Conservation (phyloP, 2,113 vertebrate genomes). For the Columba janthina region DNA sequence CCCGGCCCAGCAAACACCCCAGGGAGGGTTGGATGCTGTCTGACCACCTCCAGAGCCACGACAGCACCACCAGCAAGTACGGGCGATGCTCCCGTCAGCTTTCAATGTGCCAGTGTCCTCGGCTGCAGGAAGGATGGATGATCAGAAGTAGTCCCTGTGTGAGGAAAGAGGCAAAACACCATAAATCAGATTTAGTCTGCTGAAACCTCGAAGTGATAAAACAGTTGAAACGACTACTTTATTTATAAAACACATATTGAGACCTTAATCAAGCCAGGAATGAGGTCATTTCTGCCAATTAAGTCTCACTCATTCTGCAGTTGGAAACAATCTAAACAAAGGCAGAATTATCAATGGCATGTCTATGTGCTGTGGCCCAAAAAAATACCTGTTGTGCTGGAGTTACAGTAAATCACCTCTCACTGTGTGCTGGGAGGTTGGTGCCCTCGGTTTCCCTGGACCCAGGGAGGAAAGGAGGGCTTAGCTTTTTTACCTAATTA, state of each 20-base stretch:
- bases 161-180: neutral
- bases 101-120: neutral
- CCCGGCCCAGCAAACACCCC: conserved; percentile 56
- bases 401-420: conserved; percentile 7
- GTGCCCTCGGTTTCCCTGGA: neutral
- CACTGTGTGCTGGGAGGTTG: neutral
- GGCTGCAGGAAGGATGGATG: neutral
- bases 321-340: conserved; percentile 58
- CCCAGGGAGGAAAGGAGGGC: neutral
- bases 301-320: conserved; percentile 27
- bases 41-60: neutral
- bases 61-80: neutral
- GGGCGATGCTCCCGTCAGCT: neutral
- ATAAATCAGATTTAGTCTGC: conserved; percentile 12
- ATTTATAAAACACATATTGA: conserved; percentile 55
- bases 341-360: conserved; percentile 25
- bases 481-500: neutral
- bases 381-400: neutral
- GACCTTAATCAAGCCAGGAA: conserved; percentile 55
- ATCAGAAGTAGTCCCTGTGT: neutral
- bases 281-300: conserved; percentile 55
- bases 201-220: conserved; percentile 37
- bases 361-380: neutral
- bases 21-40: neutral
- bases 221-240: conserved; percentile 26